Base-by-base conservation (phyloP, 1,140 invertebrate genomes). In the Drosophila kepulauana region DNA sequence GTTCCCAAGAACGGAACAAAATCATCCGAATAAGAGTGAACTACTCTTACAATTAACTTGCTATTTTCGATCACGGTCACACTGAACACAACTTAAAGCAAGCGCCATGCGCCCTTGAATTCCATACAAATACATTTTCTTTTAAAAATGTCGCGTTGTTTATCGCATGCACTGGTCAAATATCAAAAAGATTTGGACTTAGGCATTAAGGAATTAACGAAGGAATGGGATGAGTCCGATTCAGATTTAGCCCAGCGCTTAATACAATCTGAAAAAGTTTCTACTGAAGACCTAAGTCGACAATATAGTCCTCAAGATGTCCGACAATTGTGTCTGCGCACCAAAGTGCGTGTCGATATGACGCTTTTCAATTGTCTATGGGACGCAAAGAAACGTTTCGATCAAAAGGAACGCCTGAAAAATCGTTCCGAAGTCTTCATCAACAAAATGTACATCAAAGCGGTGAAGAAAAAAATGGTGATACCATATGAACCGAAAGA, bases 341-440 rank as follows among this genome's bases (percentile, higher is more conserved):
- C 80, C 1, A 87, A 88, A 11, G 20, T 74, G 0, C 48, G 61
- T 3, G 84, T 87, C 0, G 25, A 72, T 0, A 87, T 87, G 84
- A 57, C 59, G 1, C 15, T 54, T 0, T 48, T 57, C 4, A 87
- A 87, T 13, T 65, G 61, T 10, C 41, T 88, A 0, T 75, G 58
- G 46, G 84, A 88, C 1, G 80, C 77, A 5, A 88, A 84, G 7
- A 49, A 45, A 7, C 51, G 70, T 0, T 25, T 87, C 0, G 51
- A 65, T 0, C 28, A 10, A 5, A 78, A 72, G 16, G 65, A 62
- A 1, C 80, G 80, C 0, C 11, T 87, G 5, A 20, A 7, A 0
- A 75, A 78, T 3, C 64, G 49, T 3, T 80, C 84, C 0, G 49
- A 72, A 11, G 49, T 49, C 0, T 84, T 56, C 3, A 49, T 84